Evolutionary conservation across 1,140 invertebrate genomes (phyloP), one percentile per base, ranked within the genome.

Genomic region (Drosophila busckii): DNA sequence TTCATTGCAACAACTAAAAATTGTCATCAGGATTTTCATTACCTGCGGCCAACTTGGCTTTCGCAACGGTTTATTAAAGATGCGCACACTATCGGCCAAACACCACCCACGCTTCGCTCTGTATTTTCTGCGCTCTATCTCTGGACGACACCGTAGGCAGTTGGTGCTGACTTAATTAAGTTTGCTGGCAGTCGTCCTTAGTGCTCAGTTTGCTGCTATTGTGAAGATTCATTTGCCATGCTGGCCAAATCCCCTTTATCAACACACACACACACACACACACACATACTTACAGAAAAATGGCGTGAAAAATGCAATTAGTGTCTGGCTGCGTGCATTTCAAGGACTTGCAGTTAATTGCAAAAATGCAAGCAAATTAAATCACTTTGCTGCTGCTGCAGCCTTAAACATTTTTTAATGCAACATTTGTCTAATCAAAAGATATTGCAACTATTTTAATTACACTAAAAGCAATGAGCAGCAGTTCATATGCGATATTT

Each of bases 21-120:
- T 80, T 82, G 75, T 82, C 75, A 82, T 82, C 69, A 68, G 65
- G 69, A 70, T 82, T 82, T 73, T 75, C 75, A 82, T 82, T 82
- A 82, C 75, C 75, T 82, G 75, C 65, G 75, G 75, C 75, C 45
- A 82, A 70, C 52, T 82, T 82, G 64, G 64, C 60, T 58, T 52
- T 44, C 34, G 62, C 50, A 40, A 56, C 67, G 75, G 34, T 63
- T 66, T 83, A 82, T 82, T 82, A 82, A 82, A 80, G 75, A 66
- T 69, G 48, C 73, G 19, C n/a, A 15, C 44, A 42, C 15, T 9
- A 9, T 3, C 46, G 26, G 23, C 17, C 5, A 13, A n/a, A 6
- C 20, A 15, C 10, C 25, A 15, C 10, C n/a, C 26, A 3, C 4
- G 19, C 8, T 22, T 12, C 4, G 3, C 15, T 13, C 13, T 8